A percentile compares a stretch with the other conserved stretches of the same genome.
Conservation (phyloP, 2,888 invertebrate species). For the Caenorhabditis sulstoni region DNA sequence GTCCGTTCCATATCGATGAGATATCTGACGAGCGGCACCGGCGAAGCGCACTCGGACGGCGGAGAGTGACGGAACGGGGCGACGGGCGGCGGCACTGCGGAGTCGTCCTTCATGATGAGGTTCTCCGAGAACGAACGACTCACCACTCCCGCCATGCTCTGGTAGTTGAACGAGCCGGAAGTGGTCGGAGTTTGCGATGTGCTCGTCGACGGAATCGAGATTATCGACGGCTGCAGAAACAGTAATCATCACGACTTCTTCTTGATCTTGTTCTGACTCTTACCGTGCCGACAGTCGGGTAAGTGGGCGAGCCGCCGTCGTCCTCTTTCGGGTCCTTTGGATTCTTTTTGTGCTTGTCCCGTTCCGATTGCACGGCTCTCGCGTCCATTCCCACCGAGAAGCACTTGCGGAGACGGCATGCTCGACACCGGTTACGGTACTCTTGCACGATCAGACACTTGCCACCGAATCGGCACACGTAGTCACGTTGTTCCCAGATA, state of each 20-base stretch:
- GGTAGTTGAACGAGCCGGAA: constrained; percentile 37
- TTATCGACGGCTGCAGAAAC: constrained; percentile 39
- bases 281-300: constrained; percentile 38
- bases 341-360: constrained; percentile 76
- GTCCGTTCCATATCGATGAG: constrained; percentile 54
- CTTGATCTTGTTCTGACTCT: no score
- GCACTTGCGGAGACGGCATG: constrained; percentile 70
- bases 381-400: constrained; percentile 76
- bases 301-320: constrained; percentile 19
- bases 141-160: constrained; percentile 35
- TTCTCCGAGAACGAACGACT: constrained; percentile 44
- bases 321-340: constrained; percentile 47
- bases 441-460: constrained; percentile 75
- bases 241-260: not conserved
- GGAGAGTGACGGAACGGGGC: constrained; percentile 3
- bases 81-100: not conserved
- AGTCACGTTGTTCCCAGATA: constrained; percentile 75
- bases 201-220: constrained; percentile 29
- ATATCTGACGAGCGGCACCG: constrained; percentile 39
- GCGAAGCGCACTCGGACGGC: not conserved
- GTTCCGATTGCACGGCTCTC: constrained; percentile 72
- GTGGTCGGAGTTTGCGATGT: constrained; percentile 43
- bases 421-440: constrained; percentile 73
- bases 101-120: constrained; percentile 40
- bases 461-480: constrained; percentile 72